Conservation (phyloP, 2,113 vertebrate genomes). For the Chaetodon trifascialis region DNA sequence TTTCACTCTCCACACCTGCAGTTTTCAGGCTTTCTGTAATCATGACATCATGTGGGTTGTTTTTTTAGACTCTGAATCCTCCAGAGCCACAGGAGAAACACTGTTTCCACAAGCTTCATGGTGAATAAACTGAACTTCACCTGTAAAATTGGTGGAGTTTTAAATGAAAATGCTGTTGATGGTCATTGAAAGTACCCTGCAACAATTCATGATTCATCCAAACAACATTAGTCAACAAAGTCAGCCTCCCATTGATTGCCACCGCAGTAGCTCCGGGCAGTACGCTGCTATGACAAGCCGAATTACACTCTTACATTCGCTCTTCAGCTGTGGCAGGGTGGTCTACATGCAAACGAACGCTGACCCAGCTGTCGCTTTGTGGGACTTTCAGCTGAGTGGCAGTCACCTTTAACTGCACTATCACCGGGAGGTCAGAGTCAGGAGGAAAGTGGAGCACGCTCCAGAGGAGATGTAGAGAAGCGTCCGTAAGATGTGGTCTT, state of each 20-base stretch:
- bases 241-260: not conserved
- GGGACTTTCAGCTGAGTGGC: not conserved
- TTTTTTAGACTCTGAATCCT: not conserved
- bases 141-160: no score
- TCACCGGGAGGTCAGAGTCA: not conserved
- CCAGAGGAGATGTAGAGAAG: not conserved
- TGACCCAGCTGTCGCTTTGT: conserved; percentile 33
- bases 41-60: not conserved
- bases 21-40: not conserved
- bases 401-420: conserved; percentile 9
- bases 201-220: not conserved
- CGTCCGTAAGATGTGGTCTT: not conserved
- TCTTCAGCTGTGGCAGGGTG: not conserved
- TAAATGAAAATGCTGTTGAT: not conserved
- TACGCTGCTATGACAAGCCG: not conserved
- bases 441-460: conserved; percentile 1
- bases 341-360: not conserved
- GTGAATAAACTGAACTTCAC: no score
- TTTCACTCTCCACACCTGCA: no score
- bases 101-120: not conserved
- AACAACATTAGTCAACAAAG: not conserved
- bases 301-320: not conserved
- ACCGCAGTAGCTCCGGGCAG: conserved; percentile 2
- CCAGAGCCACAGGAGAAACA: not conserved
- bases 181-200: not conserved